Percentiles rank a stretch among this genome's conserved stretches.
Conservation (phyloP, 2,888 invertebrate species). For the Torymus tubicola region DNA sequence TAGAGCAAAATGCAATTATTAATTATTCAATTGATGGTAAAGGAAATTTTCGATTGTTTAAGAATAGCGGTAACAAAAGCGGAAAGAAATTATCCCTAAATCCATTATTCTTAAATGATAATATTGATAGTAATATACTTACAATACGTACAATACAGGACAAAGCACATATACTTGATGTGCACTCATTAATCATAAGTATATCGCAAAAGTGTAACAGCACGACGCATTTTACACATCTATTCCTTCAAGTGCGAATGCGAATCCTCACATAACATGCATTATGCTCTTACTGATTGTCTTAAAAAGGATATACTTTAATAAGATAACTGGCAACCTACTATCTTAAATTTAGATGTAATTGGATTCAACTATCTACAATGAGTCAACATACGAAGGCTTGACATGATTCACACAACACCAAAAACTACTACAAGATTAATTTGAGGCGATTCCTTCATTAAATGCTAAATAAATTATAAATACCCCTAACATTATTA, state of each 20-base stretch:
- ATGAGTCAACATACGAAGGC: constrained; percentile 41
- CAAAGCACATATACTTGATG: constrained; percentile 3
- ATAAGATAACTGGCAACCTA: constrained; percentile 50
- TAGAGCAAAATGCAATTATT: neutral
- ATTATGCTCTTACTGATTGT: constrained; percentile 24
- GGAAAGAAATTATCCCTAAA: constrained; percentile 38
- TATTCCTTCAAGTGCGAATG: neutral
- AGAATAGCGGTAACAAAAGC: constrained; percentile 8
- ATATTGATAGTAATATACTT: constrained; percentile 22
- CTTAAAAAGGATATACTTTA: constrained; percentile 53
- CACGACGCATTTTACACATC: neutral
- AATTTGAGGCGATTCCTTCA: constrained; percentile 11
- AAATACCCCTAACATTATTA: no score
- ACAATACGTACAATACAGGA: neutral
- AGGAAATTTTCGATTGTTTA: constrained; percentile 36
- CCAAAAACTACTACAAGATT: constrained; percentile 7
- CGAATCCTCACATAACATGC: constrained; percentile 12
- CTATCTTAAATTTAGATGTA: constrained; percentile 40
- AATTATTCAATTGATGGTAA: constrained; percentile 5
- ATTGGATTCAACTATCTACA: constrained; percentile 52
- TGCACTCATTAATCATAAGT: constrained; percentile 29
- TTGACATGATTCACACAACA: constrained; percentile 37
- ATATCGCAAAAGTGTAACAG: neutral
- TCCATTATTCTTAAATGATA: constrained; percentile 44
- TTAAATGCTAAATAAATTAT: no score